Conservation (phyloP, 1,140 invertebrate genomes). For the Heterodera schachtii region DNA sequence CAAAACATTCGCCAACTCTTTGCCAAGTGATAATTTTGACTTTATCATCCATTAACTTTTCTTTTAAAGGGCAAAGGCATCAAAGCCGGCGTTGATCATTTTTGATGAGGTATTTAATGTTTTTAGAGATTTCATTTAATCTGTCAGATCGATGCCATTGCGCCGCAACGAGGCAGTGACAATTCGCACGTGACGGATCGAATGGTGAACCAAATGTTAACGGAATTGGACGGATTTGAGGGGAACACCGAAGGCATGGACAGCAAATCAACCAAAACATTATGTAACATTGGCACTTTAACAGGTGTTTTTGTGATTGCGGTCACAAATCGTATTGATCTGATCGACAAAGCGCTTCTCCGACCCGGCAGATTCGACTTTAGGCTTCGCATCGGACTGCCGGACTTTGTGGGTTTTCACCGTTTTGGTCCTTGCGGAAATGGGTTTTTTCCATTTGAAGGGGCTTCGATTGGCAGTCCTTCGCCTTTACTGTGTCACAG, state of each 20-base stretch:
- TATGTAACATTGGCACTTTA: slow-evolving; percentile 1
- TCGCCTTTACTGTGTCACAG: not conserved
- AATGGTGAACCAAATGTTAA: slow-evolving; percentile 94
- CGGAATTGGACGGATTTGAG: slow-evolving; percentile 92
- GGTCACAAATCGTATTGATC: slow-evolving; percentile 88
- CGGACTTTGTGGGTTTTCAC: slow-evolving; percentile 71
- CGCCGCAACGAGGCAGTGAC: slow-evolving; percentile 87
- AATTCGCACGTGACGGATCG: slow-evolving; percentile 95
- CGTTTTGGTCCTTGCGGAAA: no score
- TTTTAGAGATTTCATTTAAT: slow-evolving; percentile 72
- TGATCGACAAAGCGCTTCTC: slow-evolving; percentile 89
- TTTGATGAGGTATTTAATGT: slow-evolving; percentile 10
- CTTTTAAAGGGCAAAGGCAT: slow-evolving; percentile 7
- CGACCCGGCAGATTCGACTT: slow-evolving; percentile 87
- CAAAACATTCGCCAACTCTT: slow-evolving; percentile 90
- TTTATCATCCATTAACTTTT: not conserved
- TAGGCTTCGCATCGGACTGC: slow-evolving; percentile 69
- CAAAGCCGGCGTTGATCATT: slow-evolving; percentile 29
- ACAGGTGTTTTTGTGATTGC: slow-evolving; percentile 85
- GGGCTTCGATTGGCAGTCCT: not conserved
- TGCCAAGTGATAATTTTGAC: slow-evolving; percentile 66
- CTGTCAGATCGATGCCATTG: slow-evolving; percentile 96
- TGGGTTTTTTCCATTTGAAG: not conserved
- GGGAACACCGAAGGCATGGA: slow-evolving; percentile 70
- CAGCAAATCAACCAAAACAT: not conserved